Evolutionary conservation across 2,888 invertebrate species (phyloP), one percentile per base, ranked within the genome.

Genomic region (Caenorhabditis doughertyi): DNA sequence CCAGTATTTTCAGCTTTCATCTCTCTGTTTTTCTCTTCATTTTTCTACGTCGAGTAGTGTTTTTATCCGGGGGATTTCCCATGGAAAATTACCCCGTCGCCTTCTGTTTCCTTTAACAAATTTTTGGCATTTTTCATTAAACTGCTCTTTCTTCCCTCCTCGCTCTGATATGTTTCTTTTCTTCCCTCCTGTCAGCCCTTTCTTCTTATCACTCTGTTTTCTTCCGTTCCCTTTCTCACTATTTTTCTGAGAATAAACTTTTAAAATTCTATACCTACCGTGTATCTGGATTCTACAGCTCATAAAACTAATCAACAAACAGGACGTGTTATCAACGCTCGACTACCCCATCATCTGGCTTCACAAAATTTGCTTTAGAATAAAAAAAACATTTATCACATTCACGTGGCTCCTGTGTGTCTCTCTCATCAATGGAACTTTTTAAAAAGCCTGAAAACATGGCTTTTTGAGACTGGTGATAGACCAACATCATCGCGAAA

Each of bases 1-100:
- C 71, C 56, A 56, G 71, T 58, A 71, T 58, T 58, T 71, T 65
- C 65, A 65, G 65, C 65, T 65, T 65, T 65, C 65, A 65, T 51
- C 35, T 49, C 64, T 49, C 29, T 51, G 13, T 25, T 11, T 51
- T n/a, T 62, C 29, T 29, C 32, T 49, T 29, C 13, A 27, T 64
- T 32, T 27, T 47, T 21, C 21, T 47, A 44, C 65, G 3, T 51
- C 65, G 51, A 65, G 51, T 65, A 65, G 65, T 65, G 47, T 27
- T 42, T 7, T 39, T 2, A 8, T 35, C 55, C 56, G 53, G 29
- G 55, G 56, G 44, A n/a, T 71, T 71, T 71, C 71, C 71, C 32
- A 56, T 58, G 71, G 71, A 71, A 70, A 71, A 47, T 47, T 35
- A 51, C 7, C 51, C 65, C 35, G 25, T 47, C n/a, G 58, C 32